phyloP scores from a whole-genome alignment of 2,888 invertebrate genomes.

The Philereme transversata region DNA sequence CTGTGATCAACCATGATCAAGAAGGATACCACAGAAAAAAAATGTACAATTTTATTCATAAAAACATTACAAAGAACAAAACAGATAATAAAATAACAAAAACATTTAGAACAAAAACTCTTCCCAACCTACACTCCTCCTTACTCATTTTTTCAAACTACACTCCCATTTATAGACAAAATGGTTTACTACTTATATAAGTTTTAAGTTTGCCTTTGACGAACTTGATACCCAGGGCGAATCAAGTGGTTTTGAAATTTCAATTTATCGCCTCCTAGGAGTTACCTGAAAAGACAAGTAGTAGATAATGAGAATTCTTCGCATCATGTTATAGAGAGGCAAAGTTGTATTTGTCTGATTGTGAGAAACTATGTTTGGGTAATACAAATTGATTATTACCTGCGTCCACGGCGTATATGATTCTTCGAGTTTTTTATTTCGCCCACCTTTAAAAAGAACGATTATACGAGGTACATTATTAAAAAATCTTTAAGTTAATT shows the following conservation, averaged over 20 bases:
- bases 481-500: too few relatives aligned
- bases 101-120: not conserved
- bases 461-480: too few relatives aligned
- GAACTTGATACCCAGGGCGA: not conserved
- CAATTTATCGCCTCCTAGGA: conserved; percentile 12
- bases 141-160: too few relatives aligned
- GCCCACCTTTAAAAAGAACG: conserved; percentile 43
- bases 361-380: too few relatives aligned
- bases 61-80: conserved; percentile 2
- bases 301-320: not conserved
- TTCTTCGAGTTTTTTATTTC: conserved; percentile 52
- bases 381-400: conserved; percentile 34
- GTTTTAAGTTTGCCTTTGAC: not conserved
- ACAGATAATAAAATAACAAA: conserved; percentile 4
- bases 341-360: too few relatives aligned
- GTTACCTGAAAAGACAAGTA: conserved; percentile 15
- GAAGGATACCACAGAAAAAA: too few relatives aligned
- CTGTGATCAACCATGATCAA: too few relatives aligned
- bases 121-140: too few relatives aligned
- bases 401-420: conserved; percentile 44
- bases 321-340: too few relatives aligned
- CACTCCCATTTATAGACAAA: too few relatives aligned
- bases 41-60: not conserved
- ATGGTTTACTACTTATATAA: not conserved
- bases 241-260: conserved; percentile 3